These are phyloP conservation scores for Parotia lawesii DNA, from an alignment of 2,113 vertebrate genomes.

Conservation along the genomic window DNA sequence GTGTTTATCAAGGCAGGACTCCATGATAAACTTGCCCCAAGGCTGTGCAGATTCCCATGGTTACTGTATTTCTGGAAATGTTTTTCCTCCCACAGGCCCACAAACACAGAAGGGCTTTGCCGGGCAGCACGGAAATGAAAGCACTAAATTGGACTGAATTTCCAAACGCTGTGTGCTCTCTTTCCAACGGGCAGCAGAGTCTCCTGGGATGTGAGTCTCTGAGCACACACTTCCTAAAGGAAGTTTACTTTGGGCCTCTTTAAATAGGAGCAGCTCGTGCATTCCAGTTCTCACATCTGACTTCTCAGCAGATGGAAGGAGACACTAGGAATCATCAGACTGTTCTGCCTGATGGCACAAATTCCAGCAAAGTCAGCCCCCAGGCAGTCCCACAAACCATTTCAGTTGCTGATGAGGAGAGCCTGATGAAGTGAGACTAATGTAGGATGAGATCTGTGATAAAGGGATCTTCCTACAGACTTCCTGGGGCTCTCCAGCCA, in stretches of 20 bases:
- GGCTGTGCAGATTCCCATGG: neutral
- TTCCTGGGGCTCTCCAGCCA: neutral
- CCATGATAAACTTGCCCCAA: neutral
- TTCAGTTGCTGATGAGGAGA: neutral
- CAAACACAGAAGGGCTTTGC: neutral
- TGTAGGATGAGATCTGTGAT: neutral
- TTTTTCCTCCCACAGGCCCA: neutral
- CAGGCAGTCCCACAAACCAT: neutral
- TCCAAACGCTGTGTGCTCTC: neutral
- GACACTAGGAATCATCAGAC: neutral
- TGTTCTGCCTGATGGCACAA: neutral
- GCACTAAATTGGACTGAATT: neutral
- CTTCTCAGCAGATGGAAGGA: neutral
- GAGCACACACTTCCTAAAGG: slow-evolving; percentile 20
- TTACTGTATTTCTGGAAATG: neutral
- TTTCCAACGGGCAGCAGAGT: neutral
- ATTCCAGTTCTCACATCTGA: neutral
- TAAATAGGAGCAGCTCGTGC: neutral
- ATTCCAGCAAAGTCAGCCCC: neutral
- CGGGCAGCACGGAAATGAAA: neutral
- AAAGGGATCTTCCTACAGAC: neutral
- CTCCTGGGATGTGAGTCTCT: neutral
- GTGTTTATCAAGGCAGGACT: slow-evolving; percentile 21
- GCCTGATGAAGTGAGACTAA: neutral
- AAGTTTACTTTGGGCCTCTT: slow-evolving; percentile 45